Base-by-base conservation (phyloP, 2,113 vertebrate genomes). In the Herpailurus yagouaroundi region DNA sequence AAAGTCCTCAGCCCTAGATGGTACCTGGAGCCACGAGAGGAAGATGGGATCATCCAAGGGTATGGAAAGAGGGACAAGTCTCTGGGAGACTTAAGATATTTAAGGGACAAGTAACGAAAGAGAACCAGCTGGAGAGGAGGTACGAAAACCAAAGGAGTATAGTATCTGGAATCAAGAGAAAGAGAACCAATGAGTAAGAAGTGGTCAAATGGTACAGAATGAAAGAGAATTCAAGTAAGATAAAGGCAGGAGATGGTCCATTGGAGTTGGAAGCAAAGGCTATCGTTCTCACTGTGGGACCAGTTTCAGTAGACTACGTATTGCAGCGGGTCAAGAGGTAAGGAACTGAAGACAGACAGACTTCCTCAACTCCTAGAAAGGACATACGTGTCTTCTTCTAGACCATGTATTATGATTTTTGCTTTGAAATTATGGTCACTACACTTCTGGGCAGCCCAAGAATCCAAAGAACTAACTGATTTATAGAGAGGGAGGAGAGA, bases 391-490 rank as follows among this genome's bases (percentile, higher is more conserved):
- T 91, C n/a, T 76, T 73, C 73, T 91, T 33, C 60, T 76, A 57
- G n/a, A 83, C 48, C 10, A 64, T 36, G 23, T 63, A 29, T 93
- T 91, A 55, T 55, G 64, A 89, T 27, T 85, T 96, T 68, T 10
- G 6, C 7, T 85, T 97, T 96, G 11, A 60, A 41, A 95, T 16
- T 93, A 68, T 83, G 55, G 23, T 95, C 68, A 92, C 55, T 36
- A 68, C 63, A 55, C 10, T 96, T 95, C 85, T 80, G 48, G 31
- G 38, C 48, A 92, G 63, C 52, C 23, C 73, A 7, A n/a, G 87
- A 90, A 38, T 76, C 64, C 73, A 71, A 55, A 92, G 45, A 94
- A 85, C 55, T 82, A 94, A 52, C 48, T 94, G 73, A 91, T 76
- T 92, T 95, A 69, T 38, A 33, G n/a, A 80, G 7, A 74, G n/a